Evolutionary conservation across 1,140 invertebrate genomes (phyloP).

Genomic region (Frieseomelitta varia): DNA sequence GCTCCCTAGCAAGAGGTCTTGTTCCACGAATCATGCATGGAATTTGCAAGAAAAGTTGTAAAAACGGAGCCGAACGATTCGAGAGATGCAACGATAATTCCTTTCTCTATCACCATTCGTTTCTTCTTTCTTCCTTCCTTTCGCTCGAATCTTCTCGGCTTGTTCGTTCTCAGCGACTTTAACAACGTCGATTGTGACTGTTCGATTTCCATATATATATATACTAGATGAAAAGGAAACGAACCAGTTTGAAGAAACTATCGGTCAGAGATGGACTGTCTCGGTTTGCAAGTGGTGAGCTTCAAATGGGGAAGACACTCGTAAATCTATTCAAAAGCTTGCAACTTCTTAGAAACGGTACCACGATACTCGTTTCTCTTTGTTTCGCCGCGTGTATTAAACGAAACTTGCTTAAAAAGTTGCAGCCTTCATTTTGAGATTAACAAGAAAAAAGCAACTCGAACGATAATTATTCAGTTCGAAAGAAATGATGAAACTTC

Average conservation of each 20-base stretch:
- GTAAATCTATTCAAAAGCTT: slow-evolving; percentile 39
- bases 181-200: neutral
- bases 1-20: slow-evolving; percentile 5
- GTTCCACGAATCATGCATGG: slow-evolving; percentile 42
- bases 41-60: slow-evolving; percentile 1
- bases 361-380: neutral
- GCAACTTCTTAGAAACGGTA: neutral
- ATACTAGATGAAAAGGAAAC: too few species aligned
- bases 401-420: neutral
- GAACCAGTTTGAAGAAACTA: neutral
- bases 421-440: neutral
- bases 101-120: neutral
- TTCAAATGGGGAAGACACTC: neutral
- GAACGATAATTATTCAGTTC: neutral
- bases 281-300: neutral
- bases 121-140: neutral
- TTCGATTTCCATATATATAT: neutral
- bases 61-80: neutral
- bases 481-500: neutral
- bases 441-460: neutral
- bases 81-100: neutral
- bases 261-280: slow-evolving; percentile 30
- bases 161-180: neutral
- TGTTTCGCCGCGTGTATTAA: neutral
- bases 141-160: neutral